Percentiles rank a stretch among this genome's conserved stretches.
phyloP scores from a whole-genome alignment of 2,888 invertebrate species.

The Oxyteleia sp. region DNA sequence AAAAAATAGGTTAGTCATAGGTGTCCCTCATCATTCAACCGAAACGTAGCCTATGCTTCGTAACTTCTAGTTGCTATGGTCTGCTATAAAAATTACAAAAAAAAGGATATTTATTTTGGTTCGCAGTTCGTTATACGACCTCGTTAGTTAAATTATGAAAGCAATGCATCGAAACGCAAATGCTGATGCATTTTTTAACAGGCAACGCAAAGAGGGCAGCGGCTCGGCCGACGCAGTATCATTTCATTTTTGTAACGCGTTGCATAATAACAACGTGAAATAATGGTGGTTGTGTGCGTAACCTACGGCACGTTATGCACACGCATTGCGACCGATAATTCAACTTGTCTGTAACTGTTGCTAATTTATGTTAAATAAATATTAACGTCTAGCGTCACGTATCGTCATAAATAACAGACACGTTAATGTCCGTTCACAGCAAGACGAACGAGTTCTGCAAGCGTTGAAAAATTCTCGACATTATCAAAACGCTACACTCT shows the following conservation, averaged over 20 bases:
- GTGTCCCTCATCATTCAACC: slow-evolving; percentile 29
- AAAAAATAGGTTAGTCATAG: not conserved
- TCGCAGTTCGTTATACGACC: slow-evolving; percentile 52
- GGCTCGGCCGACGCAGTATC: slow-evolving; percentile 66
- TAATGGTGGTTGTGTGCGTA: slow-evolving; percentile 66
- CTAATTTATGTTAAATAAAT: slow-evolving; percentile 79
- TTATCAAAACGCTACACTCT: slow-evolving; percentile 66
- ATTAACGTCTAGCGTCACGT: slow-evolving; percentile 74
- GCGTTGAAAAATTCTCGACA: slow-evolving; percentile 65
- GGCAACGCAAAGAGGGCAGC: slow-evolving; percentile 58
- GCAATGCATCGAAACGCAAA: slow-evolving; percentile 74
- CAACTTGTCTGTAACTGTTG: slow-evolving; percentile 71
- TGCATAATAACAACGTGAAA: slow-evolving; percentile 76
- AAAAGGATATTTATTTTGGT: slow-evolving; percentile 57
- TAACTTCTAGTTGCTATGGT: slow-evolving; percentile 23
- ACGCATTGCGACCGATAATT: slow-evolving; percentile 67
- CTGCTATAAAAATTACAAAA: slow-evolving; percentile 35
- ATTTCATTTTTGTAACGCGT: slow-evolving; percentile 75
- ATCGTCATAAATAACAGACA: slow-evolving; percentile 71
- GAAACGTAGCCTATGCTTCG: slow-evolving; percentile 14
- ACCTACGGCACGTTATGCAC: slow-evolving; percentile 37
- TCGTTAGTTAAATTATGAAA: slow-evolving; percentile 71
- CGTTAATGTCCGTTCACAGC: slow-evolving; percentile 60
- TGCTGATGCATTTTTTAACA: slow-evolving; percentile 74
- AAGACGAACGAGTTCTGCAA: slow-evolving; percentile 64